phyloP scores from a whole-genome alignment of 2,888 invertebrate species.

The Harmothoe impar region DNA sequence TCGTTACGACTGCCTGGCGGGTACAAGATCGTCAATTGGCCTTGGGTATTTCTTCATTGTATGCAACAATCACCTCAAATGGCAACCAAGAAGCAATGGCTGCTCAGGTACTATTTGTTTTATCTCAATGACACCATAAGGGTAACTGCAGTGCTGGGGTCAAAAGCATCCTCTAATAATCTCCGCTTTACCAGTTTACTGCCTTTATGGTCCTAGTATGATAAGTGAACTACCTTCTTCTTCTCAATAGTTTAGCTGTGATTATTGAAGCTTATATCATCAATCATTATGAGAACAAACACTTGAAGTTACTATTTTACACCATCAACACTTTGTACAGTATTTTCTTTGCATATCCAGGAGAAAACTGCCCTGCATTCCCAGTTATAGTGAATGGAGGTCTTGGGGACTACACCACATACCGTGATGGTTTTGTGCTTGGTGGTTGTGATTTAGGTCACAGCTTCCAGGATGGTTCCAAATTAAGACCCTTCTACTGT shows the following conservation, averaged over 20 bases:
- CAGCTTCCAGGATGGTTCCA: background rate
- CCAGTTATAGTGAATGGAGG: background rate
- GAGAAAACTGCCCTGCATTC: background rate
- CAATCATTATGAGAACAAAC: too few relatives aligned
- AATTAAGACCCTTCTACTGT: background rate
- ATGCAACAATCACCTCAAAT: background rate
- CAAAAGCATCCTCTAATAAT: too few relatives aligned
- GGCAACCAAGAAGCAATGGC: background rate
- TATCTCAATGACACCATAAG: too few relatives aligned
- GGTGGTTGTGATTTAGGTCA: background rate
- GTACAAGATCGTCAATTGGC: background rate
- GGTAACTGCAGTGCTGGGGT: too few relatives aligned
- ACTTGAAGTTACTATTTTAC: too few relatives aligned
- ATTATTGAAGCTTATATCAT: too few relatives aligned
- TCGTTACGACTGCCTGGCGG: background rate
- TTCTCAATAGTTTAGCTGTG: too few relatives aligned
- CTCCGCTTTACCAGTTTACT: too few relatives aligned
- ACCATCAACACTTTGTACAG: too few relatives aligned
- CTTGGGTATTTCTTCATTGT: background rate
- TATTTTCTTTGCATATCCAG: too few relatives aligned
- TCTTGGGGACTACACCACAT: background rate
- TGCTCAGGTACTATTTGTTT: conserved; percentile 3
- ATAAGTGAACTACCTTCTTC: too few relatives aligned
- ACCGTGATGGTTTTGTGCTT: background rate
- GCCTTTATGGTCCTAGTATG: too few relatives aligned